Conservation (phyloP, 2,113 vertebrate genomes). For the Pangasianodon gigas region DNA sequence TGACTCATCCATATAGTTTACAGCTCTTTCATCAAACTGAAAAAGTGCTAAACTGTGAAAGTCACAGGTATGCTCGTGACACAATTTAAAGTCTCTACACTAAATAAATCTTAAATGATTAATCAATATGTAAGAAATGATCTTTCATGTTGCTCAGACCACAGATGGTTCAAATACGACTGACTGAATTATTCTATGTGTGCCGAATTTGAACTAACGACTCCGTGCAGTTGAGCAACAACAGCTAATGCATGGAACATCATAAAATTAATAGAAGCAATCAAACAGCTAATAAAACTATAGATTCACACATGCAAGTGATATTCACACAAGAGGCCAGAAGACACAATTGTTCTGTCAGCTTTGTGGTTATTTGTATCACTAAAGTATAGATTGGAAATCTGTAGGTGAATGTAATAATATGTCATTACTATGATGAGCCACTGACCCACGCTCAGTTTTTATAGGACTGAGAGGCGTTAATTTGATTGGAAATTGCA, state of each 20-base stretch:
- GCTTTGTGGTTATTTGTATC: background rate
- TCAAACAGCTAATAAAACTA: background rate
- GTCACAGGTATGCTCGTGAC: background rate
- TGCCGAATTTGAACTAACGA: background rate
- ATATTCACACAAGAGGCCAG: background rate
- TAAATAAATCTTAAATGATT: background rate
- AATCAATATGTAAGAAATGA: background rate
- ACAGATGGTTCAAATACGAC: background rate
- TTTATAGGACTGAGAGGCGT: background rate
- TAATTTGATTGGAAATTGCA: background rate
- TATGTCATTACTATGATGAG: background rate
- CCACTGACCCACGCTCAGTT: background rate
- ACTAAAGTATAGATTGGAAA: background rate
- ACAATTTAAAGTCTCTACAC: background rate
- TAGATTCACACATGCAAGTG: background rate
- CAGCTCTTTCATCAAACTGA: background rate
- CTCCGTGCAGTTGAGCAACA: background rate
- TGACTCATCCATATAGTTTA: background rate
- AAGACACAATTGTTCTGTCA: background rate
- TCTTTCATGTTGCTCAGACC: background rate
- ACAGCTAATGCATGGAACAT: background rate
- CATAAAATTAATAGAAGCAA: background rate
- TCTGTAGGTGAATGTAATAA: background rate
- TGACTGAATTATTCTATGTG: background rate
- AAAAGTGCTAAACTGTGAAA: background rate